Percentiles rank a stretch among this genome's conserved stretches.
Evolutionary conservation across 1,140 invertebrate genomes (phyloP).

Genomic region (Diachasma alloeum): DNA sequence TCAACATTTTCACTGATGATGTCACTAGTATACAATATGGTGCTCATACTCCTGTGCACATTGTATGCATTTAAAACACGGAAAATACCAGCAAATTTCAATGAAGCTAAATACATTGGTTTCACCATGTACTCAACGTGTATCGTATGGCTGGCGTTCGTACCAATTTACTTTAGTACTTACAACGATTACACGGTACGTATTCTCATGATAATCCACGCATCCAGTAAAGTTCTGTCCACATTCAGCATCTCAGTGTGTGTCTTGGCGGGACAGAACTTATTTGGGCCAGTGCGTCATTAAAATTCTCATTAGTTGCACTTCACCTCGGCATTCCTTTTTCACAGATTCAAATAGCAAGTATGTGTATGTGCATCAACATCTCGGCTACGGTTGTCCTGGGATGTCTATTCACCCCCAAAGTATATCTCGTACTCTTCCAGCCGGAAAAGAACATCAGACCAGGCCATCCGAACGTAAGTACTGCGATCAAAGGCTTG

Average conservation of each 20-base stretch:
- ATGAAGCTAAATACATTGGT: constrained; percentile 75
- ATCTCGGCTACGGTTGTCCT: constrained; percentile 81
- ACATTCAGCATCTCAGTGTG: no score
- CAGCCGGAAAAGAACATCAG: constrained; percentile 81
- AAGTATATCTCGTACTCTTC: constrained; percentile 79
- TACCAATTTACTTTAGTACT: constrained; percentile 77
- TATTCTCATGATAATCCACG: background rate
- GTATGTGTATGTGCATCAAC: constrained; percentile 81
- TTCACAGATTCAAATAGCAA: constrained; percentile 78
- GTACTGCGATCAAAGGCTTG: constrained; percentile 25
- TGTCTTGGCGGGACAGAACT: no score
- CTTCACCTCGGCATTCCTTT: background rate
- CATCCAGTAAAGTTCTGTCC: no score
- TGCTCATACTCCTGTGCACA: constrained; percentile 77
- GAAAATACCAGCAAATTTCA: constrained; percentile 80
- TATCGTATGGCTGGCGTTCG: constrained; percentile 78
- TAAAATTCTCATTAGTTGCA: no score
- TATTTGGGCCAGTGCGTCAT: no score
- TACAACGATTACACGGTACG: constrained; percentile 71
- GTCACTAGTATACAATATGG: constrained; percentile 79
- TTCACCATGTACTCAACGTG: constrained; percentile 83
- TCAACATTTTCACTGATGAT: constrained; percentile 76
- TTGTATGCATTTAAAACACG: constrained; percentile 79
- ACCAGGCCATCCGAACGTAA: constrained; percentile 61
- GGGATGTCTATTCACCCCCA: constrained; percentile 80